Evolutionary conservation across 2,888 invertebrate genomes (phyloP).

Genomic region (Arctia plantaginis): DNA sequence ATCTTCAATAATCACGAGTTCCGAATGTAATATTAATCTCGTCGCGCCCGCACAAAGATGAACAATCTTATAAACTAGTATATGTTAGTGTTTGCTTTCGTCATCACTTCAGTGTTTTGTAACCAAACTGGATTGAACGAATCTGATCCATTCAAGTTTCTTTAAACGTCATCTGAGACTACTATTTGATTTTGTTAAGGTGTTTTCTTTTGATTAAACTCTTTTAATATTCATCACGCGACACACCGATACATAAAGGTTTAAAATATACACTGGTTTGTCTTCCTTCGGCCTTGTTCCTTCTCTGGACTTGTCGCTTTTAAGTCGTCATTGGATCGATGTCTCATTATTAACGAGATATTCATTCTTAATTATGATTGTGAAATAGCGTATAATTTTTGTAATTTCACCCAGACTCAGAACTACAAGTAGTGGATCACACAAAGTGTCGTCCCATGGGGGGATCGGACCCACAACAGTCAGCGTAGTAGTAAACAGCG

Average conservation of each 20-base stretch:
- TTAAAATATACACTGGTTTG: background rate
- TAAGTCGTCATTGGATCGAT: background rate
- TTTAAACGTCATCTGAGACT: background rate
- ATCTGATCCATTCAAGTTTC: background rate
- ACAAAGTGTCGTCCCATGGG: no score
- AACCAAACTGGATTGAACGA: conserved; percentile 9
- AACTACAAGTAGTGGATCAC: no score
- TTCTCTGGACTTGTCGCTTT: background rate
- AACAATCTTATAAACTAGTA: conserved; percentile 4
- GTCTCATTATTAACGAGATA: background rate
- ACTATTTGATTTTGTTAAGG: background rate
- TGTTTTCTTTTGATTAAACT: background rate
- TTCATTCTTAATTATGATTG: background rate
- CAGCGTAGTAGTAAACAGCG: no score
- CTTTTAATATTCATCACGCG: background rate
- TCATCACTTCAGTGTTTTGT: background rate
- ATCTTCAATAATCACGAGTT: background rate
- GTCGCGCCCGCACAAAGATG: conserved; percentile 5
- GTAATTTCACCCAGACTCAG: no score
- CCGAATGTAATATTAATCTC: background rate
- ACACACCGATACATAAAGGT: background rate
- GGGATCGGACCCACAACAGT: no score
- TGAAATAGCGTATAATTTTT: background rate
- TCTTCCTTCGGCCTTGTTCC: background rate
- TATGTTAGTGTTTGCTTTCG: conserved; percentile 5